Percentiles rank a stretch among this genome's conserved stretches.
Evolutionary conservation across 1,140 invertebrate species (phyloP).

Genomic region (Plectus sambesii): DNA sequence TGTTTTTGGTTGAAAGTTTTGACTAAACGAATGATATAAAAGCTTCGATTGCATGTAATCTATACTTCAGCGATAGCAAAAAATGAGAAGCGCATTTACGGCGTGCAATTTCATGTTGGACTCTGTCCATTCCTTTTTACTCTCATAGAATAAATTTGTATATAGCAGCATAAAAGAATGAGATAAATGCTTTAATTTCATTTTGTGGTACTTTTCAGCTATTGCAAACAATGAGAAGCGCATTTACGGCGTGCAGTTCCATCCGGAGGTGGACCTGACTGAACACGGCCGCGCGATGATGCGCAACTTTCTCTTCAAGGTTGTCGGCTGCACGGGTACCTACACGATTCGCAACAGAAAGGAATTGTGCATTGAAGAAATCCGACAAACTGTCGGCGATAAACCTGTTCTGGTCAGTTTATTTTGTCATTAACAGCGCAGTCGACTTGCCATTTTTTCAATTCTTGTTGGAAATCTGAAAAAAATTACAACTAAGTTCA

Average conservation of each 20-base stretch:
- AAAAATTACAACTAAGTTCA: too few species aligned
- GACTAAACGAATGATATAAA: too few species aligned
- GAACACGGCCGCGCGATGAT: constrained; percentile 78
- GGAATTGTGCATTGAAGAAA: constrained; percentile 81
- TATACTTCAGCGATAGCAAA: constrained; percentile 65
- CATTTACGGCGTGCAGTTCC: constrained; percentile 78
- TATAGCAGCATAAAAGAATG: too few species aligned
- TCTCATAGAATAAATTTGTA: background rate
- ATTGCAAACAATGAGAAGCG: constrained; percentile 80
- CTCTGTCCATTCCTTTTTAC: too few species aligned
- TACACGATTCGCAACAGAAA: constrained; percentile 80
- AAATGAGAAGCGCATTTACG: constrained; percentile 79
- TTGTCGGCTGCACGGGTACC: constrained; percentile 69
- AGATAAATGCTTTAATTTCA: constrained; percentile 1
- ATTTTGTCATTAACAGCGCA: constrained; percentile 8
- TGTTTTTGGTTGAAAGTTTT: too few species aligned
- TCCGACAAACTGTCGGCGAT: constrained; percentile 71
- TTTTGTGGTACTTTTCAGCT: constrained; percentile 49
- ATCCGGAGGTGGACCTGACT: constrained; percentile 69
- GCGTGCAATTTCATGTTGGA: too few species aligned
- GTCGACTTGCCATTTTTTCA: background rate
- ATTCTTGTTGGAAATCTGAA: background rate
- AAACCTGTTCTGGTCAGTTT: constrained; percentile 79
- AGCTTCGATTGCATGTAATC: too few species aligned
- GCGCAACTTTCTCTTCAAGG: constrained; percentile 83